Percentiles rank a stretch among this genome's conserved stretches.
Conservation (phyloP, 2,113 vertebrate species). For the Centropus unirufus region DNA sequence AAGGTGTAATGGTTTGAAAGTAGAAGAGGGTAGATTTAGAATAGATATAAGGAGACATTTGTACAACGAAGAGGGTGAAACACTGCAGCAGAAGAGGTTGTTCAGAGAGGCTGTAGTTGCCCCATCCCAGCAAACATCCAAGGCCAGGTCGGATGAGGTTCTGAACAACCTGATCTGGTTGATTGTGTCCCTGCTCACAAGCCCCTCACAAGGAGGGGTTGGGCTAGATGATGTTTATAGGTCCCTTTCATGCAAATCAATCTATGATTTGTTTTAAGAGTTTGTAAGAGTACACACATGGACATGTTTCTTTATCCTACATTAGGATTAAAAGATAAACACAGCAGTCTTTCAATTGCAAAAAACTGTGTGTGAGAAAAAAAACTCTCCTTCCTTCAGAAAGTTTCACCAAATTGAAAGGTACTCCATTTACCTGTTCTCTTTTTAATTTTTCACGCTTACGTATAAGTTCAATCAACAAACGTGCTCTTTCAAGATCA, state of each 20-base stretch:
- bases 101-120: background rate
- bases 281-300: fast-evolving
- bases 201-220: too few species aligned
- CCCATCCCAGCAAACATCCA: background rate
- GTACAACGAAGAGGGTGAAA: background rate
- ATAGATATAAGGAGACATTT: background rate
- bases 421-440: slow-evolving; percentile 85
- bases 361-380: background rate
- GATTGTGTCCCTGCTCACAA: background rate
- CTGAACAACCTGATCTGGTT: background rate
- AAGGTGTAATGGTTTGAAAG: background rate
- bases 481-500: slow-evolving; percentile 91
- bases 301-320: fast-evolving
- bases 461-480: slow-evolving; percentile 93
- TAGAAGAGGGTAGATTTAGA: background rate
- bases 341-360: background rate
- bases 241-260: background rate
- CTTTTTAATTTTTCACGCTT: slow-evolving; percentile 98
- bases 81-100: background rate
- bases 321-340: background rate
- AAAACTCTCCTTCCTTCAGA: background rate
- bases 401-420: background rate
- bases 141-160: fast-evolving
- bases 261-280: background rate
- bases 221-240: too few species aligned